Conservation (phyloP, 2,888 invertebrate genomes). For the Drosophila kuntzei region DNA sequence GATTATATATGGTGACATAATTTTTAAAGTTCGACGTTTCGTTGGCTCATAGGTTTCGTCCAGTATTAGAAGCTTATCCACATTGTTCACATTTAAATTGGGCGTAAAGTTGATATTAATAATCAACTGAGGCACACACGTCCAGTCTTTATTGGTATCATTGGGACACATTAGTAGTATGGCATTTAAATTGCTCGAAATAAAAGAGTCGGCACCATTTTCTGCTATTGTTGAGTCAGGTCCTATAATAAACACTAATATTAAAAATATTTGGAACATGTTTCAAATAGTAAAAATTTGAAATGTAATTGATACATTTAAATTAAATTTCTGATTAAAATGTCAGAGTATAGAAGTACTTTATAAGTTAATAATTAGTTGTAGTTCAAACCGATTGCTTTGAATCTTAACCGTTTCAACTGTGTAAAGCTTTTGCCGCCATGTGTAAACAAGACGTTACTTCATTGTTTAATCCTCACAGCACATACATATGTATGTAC, state of each 20-base stretch:
- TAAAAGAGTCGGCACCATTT: constrained; percentile 12
- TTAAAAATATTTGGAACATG: constrained; percentile 1
- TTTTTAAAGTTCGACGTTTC: constrained; percentile 29
- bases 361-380: not conserved
- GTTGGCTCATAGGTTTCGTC: constrained; percentile 56
- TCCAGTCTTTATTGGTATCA: constrained; percentile 1
- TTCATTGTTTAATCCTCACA: not conserved
- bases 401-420: not conserved
- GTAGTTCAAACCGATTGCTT: not conserved
- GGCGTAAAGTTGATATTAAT: constrained; percentile 54
- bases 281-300: not conserved
- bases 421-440: not conserved
- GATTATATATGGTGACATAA: constrained; percentile 60
- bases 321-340: not conserved
- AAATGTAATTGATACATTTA: not conserved
- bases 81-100: constrained; percentile 36
- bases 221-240: not conserved
- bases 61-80: constrained; percentile 50
- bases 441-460: not conserved
- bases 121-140: constrained; percentile 57
- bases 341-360: not conserved
- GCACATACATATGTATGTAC: too few relatives aligned
- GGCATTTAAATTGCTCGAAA: constrained; percentile 40
- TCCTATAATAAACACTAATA: not conserved
- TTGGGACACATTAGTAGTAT: constrained; percentile 46